A percentile compares a stretch with the other conserved stretches of the same genome.
These are phyloP conservation scores for Tinamus guttatus DNA, from an alignment of 2,113 vertebrate species.

Conservation along the genomic window DNA sequence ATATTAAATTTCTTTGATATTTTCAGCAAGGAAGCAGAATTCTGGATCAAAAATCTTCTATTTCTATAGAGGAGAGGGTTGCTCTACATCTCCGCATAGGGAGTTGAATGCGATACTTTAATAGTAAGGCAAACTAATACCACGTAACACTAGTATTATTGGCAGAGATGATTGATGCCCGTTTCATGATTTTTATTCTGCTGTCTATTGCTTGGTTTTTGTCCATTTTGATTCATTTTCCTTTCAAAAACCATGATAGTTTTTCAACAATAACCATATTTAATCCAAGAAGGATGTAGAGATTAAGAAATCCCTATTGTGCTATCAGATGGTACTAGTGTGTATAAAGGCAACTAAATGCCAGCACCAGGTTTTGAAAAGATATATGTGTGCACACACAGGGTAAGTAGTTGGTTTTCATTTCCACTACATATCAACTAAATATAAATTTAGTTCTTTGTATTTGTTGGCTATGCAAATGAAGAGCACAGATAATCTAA, in stretches of 20 bases:
- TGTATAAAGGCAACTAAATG: background rate
- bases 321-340: background rate
- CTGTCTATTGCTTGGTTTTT: background rate
- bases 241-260: background rate
- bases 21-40: background rate
- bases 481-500: background rate
- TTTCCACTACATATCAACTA: background rate
- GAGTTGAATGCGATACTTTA: background rate
- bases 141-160: background rate
- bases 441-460: background rate
- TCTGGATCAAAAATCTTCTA: background rate
- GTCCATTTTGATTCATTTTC: background rate
- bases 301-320: background rate
- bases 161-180: background rate
- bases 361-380: background rate
- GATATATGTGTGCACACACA: background rate
- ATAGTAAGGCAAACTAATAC: background rate
- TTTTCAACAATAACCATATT: background rate
- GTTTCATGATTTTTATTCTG: background rate
- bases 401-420: background rate
- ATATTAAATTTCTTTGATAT: background rate
- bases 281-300: background rate
- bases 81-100: background rate
- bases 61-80: rapidly evolving
- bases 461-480: background rate